Conservation (phyloP, 1,140 invertebrate genomes). For the Pomacea maculata region DNA sequence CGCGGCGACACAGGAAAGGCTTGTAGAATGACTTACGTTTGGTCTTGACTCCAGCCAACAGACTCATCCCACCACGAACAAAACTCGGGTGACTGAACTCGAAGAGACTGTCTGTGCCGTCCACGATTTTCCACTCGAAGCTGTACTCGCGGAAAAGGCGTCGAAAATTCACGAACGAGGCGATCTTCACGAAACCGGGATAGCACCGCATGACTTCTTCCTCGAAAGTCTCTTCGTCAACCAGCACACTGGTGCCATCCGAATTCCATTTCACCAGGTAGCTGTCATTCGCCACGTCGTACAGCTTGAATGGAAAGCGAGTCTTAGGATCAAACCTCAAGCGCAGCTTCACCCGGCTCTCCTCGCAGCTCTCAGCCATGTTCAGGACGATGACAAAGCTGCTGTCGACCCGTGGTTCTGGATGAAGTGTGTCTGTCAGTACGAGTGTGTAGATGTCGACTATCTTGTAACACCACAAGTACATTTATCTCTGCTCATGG, state of each 20-base stretch:
- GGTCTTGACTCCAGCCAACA: conserved; percentile 36
- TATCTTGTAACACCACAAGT: too few relatives aligned
- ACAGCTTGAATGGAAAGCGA: conserved; percentile 51
- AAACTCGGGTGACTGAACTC: conserved; percentile 49
- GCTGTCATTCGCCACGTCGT: conserved; percentile 48
- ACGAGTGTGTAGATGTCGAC: too few relatives aligned
- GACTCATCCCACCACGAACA: conserved; percentile 27
- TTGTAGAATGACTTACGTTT: conserved; percentile 39
- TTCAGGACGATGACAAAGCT: too few relatives aligned
- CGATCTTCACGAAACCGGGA: conserved; percentile 53
- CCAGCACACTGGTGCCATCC: conserved; percentile 34
- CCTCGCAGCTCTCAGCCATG: too few relatives aligned
- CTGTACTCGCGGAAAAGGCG: conserved; percentile 52
- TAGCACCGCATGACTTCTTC: conserved; percentile 48
- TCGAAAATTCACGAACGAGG: conserved; percentile 46
- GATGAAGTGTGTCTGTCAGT: too few relatives aligned
- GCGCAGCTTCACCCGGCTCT: neutral
- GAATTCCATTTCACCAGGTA: conserved; percentile 45
- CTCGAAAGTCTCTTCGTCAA: conserved; percentile 40
- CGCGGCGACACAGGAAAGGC: neutral
- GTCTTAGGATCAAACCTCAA: conserved; percentile 28
- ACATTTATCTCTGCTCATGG: too few relatives aligned
- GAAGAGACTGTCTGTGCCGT: conserved; percentile 26
- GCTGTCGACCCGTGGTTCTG: too few relatives aligned
- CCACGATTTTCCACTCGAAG: conserved; percentile 43